phyloP scores from a whole-genome alignment of 2,113 vertebrate genomes.

The Bubo scandiacus region DNA sequence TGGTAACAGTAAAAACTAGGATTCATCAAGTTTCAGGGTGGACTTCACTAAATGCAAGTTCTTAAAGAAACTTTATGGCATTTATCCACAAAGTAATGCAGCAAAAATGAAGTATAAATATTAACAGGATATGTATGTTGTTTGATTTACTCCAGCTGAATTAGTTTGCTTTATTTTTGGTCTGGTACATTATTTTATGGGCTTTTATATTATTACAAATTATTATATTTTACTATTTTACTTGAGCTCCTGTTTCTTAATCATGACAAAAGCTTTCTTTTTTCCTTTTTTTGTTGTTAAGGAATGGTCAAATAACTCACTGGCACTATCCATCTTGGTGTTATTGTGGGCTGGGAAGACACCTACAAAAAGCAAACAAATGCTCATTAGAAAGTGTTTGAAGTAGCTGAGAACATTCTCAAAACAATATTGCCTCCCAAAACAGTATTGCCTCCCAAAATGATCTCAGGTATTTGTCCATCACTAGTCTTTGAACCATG shows the following conservation, averaged over 20 bases:
- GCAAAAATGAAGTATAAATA: not conserved
- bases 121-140: not conserved
- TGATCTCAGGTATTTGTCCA: not conserved
- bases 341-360: conserved; percentile 77
- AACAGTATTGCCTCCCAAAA: not conserved
- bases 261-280: not conserved
- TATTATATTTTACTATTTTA: not conserved
- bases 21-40: not conserved
- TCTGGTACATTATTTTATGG: not conserved
- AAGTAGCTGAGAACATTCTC: not conserved
- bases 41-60: not conserved
- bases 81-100: not conserved
- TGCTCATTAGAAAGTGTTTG: not conserved
- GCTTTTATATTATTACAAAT: not conserved
- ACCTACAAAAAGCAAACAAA: conserved; percentile 70
- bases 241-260: not conserved
- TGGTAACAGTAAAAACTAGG: not conserved
- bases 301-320: conserved; percentile 58
- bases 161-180: not conserved
- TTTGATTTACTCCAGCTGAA: not conserved
- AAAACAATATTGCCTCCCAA: not conserved
- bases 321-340: conserved; percentile 92
- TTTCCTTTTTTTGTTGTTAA: not conserved
- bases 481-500: accelerated
- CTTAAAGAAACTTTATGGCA: not conserved